A percentile compares a stretch with the other conserved stretches of the same genome.
Conservation (phyloP, 2,113 vertebrate genomes). For the Madoqua kirkii region DNA sequence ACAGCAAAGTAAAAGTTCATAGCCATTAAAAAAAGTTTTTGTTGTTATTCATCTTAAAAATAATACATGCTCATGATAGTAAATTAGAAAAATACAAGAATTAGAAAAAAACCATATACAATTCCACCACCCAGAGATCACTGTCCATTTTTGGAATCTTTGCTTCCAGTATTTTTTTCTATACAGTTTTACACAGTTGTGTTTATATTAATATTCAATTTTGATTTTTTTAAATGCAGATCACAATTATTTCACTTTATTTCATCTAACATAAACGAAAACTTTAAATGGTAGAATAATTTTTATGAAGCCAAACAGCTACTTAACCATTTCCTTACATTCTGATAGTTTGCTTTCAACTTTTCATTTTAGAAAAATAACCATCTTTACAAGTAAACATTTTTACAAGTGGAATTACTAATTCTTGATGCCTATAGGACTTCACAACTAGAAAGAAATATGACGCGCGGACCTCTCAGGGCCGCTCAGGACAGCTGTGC, state of each 20-base stretch:
- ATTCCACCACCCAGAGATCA: background rate
- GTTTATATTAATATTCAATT: background rate
- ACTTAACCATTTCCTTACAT: background rate
- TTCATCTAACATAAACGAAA: background rate
- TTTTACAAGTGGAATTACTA: background rate
- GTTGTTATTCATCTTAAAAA: background rate
- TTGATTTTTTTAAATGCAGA: background rate
- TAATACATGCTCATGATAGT: background rate
- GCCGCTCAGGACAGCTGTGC: background rate
- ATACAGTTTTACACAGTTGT: background rate
- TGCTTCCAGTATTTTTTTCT: background rate
- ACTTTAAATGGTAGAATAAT: constrained; percentile 4
- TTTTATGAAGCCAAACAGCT: background rate
- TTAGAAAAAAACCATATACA: background rate
- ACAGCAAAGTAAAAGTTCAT: background rate
- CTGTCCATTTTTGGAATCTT: background rate
- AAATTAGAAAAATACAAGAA: background rate
- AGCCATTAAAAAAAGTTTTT: constrained; percentile 4
- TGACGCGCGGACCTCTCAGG: background rate
- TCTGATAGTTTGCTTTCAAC: background rate
- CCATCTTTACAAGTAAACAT: background rate
- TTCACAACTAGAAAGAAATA: background rate
- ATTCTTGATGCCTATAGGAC: background rate
- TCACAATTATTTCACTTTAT: constrained; percentile 12
- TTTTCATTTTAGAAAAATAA: constrained; percentile 20